Conservation (phyloP, 1,140 invertebrate species). For the Lepidurus arcticus region DNA sequence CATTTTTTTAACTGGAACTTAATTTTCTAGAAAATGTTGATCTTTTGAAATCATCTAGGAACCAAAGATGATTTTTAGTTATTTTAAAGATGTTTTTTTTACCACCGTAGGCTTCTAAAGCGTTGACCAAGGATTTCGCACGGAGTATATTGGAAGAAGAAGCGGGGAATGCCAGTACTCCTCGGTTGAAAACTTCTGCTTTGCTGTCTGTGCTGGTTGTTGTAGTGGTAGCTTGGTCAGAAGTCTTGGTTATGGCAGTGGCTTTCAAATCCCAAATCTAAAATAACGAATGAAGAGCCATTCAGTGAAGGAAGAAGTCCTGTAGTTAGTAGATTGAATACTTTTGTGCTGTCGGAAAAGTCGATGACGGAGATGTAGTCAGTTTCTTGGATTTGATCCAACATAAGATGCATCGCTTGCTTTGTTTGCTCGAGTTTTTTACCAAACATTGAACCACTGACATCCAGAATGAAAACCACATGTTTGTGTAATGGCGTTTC, state of each 20-base stretch:
- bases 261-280: not conserved
- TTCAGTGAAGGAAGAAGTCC: no score
- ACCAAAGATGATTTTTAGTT: not conserved
- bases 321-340: slow-evolving; percentile 41
- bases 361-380: slow-evolving; percentile 63
- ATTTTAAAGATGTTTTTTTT: not conserved
- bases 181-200: not conserved
- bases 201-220: not conserved
- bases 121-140: not conserved
- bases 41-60: not conserved
- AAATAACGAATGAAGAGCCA: not conserved
- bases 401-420: slow-evolving; percentile 59
- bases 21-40: not conserved
- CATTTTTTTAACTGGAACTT: no score
- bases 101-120: not conserved
- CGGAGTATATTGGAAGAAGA: not conserved
- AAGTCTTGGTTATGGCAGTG: not conserved
- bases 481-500: slow-evolving; percentile 58
- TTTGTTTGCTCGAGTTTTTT: slow-evolving; percentile 58
- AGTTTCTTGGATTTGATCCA: slow-evolving; percentile 53
- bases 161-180: not conserved
- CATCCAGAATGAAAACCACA: slow-evolving; percentile 65
- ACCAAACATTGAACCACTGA: slow-evolving; percentile 64
- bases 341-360: slow-evolving; percentile 52
- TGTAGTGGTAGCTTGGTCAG: not conserved